Evolutionary conservation across 2,113 vertebrate species (phyloP), one percentile per base, ranked within the genome.

Genomic region (Balaenoptera acutorostrata): DNA sequence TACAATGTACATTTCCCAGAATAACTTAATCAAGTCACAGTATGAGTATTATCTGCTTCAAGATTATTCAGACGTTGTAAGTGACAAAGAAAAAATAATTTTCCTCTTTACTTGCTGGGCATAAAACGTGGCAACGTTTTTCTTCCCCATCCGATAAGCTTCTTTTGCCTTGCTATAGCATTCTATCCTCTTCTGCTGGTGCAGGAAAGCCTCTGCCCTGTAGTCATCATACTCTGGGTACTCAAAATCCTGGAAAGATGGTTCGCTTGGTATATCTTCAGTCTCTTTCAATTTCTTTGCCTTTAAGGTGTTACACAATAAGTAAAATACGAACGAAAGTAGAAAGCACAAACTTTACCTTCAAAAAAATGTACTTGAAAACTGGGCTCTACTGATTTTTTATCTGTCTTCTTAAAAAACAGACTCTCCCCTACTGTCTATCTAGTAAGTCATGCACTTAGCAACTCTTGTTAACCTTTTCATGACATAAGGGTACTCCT

Each of bases 151-250:
- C 71, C 98, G 98, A 97, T 99, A 99, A 31, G 99, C 99, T 92
- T 99, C 99, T 5, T 99, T 99, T 7, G 99, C 99, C 95, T 99
- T 99, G 84, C 98, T 97, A 84, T 99, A 99, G 97, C 98, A 99
- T 63, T 99, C 99, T 1, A 99, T 98, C 98, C 99, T 99, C 95
- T 99, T 99, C 8, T 98, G 98, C 46, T 98, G 99, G 97, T 99
- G 99, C 88, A 99, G 98, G 83, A 98, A 98, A 68, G 99, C 99
- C 97, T 99, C 99, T 0, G 99, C 99, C 98, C 99, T 98, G 92
- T 99, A 99, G 98, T 99, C 99, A 15, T 99, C 98, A 8, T 99
- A 99, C 27, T 99, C 98, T 11, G 99, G 99, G 97, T 99, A 99
- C 49, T 99, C 99, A 18, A 98, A 98, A 72, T 99, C 99, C 98